Conservation (phyloP, 2,797 vertebrate species). For the Oreortyx pictus region DNA sequence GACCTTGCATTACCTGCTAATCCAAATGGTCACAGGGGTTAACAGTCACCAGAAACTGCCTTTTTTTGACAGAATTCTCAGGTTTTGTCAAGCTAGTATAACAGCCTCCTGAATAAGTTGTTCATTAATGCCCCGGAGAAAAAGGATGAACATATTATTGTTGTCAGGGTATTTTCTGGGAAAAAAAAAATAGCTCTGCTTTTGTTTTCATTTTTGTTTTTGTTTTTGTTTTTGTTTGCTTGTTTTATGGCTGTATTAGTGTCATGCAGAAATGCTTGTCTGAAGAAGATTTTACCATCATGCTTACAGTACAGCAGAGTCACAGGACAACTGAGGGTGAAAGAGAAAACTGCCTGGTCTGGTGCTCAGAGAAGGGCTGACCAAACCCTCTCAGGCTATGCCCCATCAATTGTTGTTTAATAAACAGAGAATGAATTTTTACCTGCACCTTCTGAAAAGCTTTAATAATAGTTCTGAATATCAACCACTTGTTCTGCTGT, state of each 20-base stretch:
- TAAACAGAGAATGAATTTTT: not conserved
- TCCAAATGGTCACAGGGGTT: not conserved
- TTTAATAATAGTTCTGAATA: not conserved
- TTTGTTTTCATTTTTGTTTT: fast-evolving
- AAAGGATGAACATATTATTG: not conserved
- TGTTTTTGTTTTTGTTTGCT: fast-evolving
- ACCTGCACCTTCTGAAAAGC: not conserved
- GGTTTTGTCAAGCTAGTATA: not conserved
- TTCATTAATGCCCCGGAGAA: not conserved
- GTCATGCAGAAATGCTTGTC: not conserved
- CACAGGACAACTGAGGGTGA: not conserved
- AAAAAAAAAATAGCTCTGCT: not conserved
- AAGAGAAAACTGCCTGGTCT: not conserved
- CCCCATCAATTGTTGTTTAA: fast-evolving
- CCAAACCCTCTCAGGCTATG: fast-evolving
- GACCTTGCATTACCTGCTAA: not conserved
- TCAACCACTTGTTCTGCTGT: not conserved
- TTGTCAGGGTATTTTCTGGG: not conserved
- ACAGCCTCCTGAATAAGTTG: not conserved
- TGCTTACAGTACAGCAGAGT: not conserved
- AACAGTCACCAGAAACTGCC: not conserved
- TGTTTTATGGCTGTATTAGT: not conserved
- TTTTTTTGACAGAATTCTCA: not conserved
- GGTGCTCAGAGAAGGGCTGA: not conserved
- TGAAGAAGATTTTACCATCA: not conserved